These are phyloP conservation scores for Corbicula japonica DNA, from an alignment of 2,888 invertebrate genomes.

Conservation along the genomic window DNA sequence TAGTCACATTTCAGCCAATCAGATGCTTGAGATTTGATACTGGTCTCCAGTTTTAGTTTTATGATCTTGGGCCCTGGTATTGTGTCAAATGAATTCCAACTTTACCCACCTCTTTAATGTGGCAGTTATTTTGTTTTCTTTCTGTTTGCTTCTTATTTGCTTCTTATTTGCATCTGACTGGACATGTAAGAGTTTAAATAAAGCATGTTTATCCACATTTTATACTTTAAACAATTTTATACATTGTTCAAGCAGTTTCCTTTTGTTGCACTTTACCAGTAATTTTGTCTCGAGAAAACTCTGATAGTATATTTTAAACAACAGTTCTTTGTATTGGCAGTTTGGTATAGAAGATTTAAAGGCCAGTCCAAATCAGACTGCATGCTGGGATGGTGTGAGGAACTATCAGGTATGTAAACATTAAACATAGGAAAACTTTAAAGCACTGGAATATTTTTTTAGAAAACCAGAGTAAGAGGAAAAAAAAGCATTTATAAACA, in stretches of 20 bases:
- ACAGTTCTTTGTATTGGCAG: conserved; percentile 67
- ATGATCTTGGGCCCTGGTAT: no score
- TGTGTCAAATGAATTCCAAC: no score
- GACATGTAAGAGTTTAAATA: neutral
- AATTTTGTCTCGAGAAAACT: neutral
- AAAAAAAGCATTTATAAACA: no score
- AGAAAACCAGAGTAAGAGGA: neutral
- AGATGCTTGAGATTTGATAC: no score
- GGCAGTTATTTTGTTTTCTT: no score
- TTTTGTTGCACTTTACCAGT: neutral
- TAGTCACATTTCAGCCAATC: no score
- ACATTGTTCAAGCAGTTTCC: neutral
- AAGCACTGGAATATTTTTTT: neutral
- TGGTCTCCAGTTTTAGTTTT: no score
- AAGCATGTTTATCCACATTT: neutral
- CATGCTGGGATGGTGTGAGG: conserved; percentile 87
- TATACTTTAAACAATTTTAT: neutral
- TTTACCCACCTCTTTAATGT: no score
- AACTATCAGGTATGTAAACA: conserved; percentile 83
- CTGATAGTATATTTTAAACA: neutral
- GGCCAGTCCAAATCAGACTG: conserved; percentile 81
- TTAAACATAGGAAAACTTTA: neutral
- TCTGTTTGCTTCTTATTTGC: neutral
- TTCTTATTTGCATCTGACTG: neutral
- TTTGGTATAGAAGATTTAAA: conserved; percentile 86